Evolutionary conservation across 2,113 vertebrate genomes (phyloP).

Genomic region (Peromyscus californicus): DNA sequence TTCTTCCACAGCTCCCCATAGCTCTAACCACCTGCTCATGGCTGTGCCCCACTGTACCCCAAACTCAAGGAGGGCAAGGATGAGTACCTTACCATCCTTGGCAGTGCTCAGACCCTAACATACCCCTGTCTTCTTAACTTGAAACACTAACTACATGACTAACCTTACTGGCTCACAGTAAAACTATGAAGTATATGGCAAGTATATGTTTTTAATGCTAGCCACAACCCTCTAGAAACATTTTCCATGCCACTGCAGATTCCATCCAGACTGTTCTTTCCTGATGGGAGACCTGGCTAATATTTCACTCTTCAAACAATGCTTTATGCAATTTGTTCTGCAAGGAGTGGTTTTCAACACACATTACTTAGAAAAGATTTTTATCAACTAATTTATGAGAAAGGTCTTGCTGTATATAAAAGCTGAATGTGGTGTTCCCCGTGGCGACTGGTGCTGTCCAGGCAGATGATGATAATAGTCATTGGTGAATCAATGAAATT

Average conservation of each 20-base stretch:
- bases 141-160: not conserved
- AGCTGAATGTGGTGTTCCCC: not conserved
- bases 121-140: not conserved
- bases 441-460: not conserved
- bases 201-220: not conserved
- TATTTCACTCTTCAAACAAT: not conserved
- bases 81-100: not conserved
- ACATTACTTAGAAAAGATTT: not conserved
- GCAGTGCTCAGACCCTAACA: not conserved
- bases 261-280: not conserved
- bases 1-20: not conserved
- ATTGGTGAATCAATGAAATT: not conserved
- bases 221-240: not conserved
- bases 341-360: not conserved
- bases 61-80: not conserved
- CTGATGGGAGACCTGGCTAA: not conserved
- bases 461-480: not conserved
- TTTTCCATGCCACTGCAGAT: accelerated
- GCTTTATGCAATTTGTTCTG: not conserved
- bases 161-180: not conserved
- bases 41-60: accelerated
- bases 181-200: not conserved
- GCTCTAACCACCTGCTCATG: not conserved
- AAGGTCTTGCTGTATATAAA: not conserved
- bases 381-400: not conserved